These are phyloP conservation scores for Limnephilus rhombicus DNA, from an alignment of 2,888 invertebrate genomes.

Conservation along the genomic window DNA sequence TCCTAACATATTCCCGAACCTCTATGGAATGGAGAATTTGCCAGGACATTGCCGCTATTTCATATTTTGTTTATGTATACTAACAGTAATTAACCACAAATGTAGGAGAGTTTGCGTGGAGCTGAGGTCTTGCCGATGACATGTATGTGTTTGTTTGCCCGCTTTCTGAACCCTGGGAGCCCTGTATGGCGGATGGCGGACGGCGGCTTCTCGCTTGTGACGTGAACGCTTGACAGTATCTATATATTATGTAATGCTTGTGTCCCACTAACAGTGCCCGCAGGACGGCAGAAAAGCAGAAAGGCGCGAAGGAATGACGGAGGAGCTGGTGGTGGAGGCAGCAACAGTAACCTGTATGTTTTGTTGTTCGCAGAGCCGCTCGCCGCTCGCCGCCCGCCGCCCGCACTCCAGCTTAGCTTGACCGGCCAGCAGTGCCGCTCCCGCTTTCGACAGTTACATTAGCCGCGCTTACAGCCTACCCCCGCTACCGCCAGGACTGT, in stretches of 20 bases:
- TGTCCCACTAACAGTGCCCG: background rate
- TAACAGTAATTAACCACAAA: background rate
- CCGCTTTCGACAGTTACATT: conserved; percentile 70
- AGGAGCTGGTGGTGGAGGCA: conserved; percentile 38
- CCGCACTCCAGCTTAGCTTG: conserved; percentile 59
- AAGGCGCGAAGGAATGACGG: background rate
- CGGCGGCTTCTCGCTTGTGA: background rate
- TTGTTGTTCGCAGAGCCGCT: conserved; percentile 78
- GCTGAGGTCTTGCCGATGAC: too few relatives aligned
- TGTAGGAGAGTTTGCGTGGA: background rate
- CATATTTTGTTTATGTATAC: background rate
- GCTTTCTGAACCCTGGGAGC: background rate
- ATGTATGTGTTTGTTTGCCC: too few relatives aligned
- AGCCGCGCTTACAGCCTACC: conserved; percentile 72
- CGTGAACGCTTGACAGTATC: background rate
- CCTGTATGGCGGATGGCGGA: background rate
- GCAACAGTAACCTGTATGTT: conserved; percentile 65
- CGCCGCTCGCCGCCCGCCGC: conserved; percentile 51
- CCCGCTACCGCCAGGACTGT: conserved; percentile 70
- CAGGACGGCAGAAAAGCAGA: background rate
- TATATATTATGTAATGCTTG: too few relatives aligned
- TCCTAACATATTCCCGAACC: background rate
- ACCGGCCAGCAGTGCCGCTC: conserved; percentile 56
- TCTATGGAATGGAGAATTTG: background rate
- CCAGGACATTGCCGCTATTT: background rate